These are phyloP conservation scores for Fopius arisanus DNA, from an alignment of 1,140 invertebrate species.

Conservation along the genomic window DNA sequence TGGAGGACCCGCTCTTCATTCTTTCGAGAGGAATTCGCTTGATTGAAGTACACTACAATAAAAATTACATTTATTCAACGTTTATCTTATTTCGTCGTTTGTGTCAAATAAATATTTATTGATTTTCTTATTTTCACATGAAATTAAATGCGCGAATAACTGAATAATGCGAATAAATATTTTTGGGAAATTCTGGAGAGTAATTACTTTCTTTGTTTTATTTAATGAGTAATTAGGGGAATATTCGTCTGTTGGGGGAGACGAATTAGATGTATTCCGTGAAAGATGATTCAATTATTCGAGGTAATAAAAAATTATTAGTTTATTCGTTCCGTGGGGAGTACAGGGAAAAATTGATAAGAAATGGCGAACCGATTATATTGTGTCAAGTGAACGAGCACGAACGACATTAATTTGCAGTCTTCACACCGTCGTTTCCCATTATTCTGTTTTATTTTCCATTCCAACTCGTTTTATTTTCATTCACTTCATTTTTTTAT, in stretches of 20 bases:
- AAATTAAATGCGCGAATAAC: no score
- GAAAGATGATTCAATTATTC: neutral
- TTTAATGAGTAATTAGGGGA: no score
- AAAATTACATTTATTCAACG: neutral
- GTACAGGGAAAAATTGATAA: slow-evolving; percentile 3
- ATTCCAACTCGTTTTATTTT: neutral
- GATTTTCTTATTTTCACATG: neutral
- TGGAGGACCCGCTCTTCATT: neutral
- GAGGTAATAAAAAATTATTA: neutral
- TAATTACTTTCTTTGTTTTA: no score
- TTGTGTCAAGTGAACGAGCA: slow-evolving; percentile 40
- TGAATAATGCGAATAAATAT: no score
- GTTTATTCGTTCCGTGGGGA: neutral
- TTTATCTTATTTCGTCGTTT: neutral
- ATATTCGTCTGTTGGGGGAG: no score
- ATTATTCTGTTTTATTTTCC: neutral
- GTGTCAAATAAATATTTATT: neutral
- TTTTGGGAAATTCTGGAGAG: no score
- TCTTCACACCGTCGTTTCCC: slow-evolving; percentile 24
- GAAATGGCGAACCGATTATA: slow-evolving; percentile 38
- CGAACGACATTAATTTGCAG: slow-evolving; percentile 47
- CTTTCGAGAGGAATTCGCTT: neutral
- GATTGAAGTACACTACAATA: neutral
- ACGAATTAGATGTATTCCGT: no score
- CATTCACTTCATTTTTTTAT: neutral